Evolutionary conservation across 2,888 invertebrate species (phyloP), one percentile per base, ranked within the genome.

Genomic region (Lymantria monacha): DNA sequence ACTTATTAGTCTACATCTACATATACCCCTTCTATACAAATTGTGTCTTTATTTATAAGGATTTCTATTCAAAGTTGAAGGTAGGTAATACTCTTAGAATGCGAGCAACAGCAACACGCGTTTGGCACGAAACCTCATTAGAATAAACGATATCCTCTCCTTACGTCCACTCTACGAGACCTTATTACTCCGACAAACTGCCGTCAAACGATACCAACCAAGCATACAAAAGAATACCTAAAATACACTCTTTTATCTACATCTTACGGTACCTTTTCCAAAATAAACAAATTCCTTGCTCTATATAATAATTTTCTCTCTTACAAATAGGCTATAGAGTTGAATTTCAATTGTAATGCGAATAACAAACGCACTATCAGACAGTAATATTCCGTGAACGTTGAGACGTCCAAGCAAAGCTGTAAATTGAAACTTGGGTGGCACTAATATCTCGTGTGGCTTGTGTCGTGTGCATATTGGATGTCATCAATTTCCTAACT

Each of bases 61-160:
- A 69, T 66, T 68, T 63, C 61, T 48, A 54, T 55, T 59, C 58
- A 63, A 66, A 70, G 62, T 66, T 66, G 52, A 61, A 63, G 63
- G 74, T 69, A 78, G 72, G 74, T 66, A 67, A 59, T 67, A 65
- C 65, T 43, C 63, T 51, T 59, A 63, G 65, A 61, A 53, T 48
- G 72, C 74, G 74, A 78, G 73, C 75, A 71, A 70, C 67, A 47
- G 73, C 70, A 80, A 76, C 77, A 68, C 73, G 69, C 73, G 71
- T 74, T 73, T 63, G 57, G 67, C 61, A 70, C 77, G 81, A 82
- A 85, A 85, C 85, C 87, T 91, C 90, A 90, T 91, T 89, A 91
- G 90, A 91, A 91, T 91, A 90, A 90, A 90, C 89, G 90, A 91
- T 90, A 88, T 90, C 87, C 89, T 87, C 85, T 88, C 82, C 86